phyloP scores from a whole-genome alignment of 2,797 vertebrate genomes.

The Smutsia gigantea region DNA sequence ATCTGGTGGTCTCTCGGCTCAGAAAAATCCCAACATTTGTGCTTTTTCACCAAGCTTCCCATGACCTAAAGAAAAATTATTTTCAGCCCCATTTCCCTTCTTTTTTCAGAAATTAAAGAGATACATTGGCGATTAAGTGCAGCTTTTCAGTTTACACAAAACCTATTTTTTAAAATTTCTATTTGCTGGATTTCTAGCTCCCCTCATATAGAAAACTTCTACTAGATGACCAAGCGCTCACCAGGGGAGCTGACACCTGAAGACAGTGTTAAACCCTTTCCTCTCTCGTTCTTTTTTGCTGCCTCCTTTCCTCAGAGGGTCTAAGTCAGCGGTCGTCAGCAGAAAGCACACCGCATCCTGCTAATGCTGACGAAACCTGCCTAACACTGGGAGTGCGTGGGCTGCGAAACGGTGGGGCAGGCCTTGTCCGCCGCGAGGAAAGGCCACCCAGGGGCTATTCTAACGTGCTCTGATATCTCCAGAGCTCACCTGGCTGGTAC shows the following conservation, averaged over 20 bases:
- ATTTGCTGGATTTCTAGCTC: background rate
- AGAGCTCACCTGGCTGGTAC: background rate
- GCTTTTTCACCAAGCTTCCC: background rate
- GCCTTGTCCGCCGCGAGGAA: background rate
- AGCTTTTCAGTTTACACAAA: background rate
- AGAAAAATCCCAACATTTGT: background rate
- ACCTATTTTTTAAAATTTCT: background rate
- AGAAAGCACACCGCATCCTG: background rate
- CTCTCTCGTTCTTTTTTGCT: background rate
- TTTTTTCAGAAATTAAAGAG: background rate
- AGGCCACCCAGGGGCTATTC: background rate
- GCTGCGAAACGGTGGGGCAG: background rate
- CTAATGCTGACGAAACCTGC: background rate
- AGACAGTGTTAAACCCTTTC: background rate
- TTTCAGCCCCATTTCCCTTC: background rate
- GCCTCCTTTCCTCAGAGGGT: background rate
- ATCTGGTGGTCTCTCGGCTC: background rate
- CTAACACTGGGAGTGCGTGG: no score
- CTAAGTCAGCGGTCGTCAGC: background rate
- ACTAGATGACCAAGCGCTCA: background rate
- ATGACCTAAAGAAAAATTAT: background rate
- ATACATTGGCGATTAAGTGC: background rate
- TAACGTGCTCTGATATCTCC: background rate
- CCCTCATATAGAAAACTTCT: background rate
- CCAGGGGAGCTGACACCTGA: background rate